A percentile compares a stretch with the other conserved stretches of the same genome.
These are phyloP conservation scores for Paradisaea rubra DNA, from an alignment of 2,113 vertebrate species.

Conservation along the genomic window DNA sequence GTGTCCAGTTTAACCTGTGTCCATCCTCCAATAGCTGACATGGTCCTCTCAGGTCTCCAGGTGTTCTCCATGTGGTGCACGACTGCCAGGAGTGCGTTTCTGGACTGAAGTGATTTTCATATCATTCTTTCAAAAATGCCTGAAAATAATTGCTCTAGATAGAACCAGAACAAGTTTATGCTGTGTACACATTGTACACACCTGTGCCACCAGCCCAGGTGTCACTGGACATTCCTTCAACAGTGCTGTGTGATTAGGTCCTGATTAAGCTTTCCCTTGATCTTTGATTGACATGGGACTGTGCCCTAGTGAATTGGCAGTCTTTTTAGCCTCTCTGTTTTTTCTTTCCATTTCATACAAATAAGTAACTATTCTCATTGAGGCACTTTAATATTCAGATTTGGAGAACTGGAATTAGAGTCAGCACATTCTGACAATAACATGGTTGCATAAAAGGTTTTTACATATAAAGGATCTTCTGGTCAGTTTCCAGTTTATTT, in stretches of 20 bases:
- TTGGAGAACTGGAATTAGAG: constrained; percentile 44
- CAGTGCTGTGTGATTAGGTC: not conserved
- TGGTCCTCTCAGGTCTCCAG: not conserved
- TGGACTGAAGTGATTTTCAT: not conserved
- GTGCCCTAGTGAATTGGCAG: not conserved
- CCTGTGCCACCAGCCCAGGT: not conserved
- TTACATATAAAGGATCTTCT: constrained; percentile 56
- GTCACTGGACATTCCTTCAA: not conserved
- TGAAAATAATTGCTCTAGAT: accelerated
- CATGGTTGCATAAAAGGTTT: constrained; percentile 6
- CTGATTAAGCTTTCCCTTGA: not conserved
- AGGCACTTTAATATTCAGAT: constrained; percentile 41
- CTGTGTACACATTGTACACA: not conserved
- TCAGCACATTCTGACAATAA: constrained; percentile 34
- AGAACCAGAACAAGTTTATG: not conserved
- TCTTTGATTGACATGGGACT: not conserved
- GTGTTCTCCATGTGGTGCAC: accelerated
- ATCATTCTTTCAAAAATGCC: not conserved
- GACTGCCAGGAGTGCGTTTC: not conserved
- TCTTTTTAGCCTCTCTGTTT: not conserved
- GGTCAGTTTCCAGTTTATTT: constrained; percentile 51
- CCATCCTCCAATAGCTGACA: not conserved
- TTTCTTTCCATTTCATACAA: not conserved
- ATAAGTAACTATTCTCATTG: constrained; percentile 44
- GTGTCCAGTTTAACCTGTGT: not conserved